phyloP scores from a whole-genome alignment of 2,888 invertebrate genomes.

The Ischnura elegans region DNA sequence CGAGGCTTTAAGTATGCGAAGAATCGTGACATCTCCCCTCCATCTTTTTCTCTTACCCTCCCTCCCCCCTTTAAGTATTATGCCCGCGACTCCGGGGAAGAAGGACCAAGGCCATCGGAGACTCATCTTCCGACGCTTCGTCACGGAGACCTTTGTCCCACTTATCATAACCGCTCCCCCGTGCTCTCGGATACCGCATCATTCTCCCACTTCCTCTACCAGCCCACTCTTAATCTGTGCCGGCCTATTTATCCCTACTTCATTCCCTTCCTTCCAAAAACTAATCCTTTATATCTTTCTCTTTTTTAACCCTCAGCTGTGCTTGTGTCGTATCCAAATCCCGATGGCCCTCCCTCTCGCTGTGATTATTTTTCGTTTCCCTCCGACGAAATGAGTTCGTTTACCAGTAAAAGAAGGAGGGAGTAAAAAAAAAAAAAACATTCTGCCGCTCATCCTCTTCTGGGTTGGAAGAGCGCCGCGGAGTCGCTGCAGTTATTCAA shows the following conservation, averaged over 20 bases:
- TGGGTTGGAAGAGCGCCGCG: not conserved
- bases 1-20: too few relatives aligned
- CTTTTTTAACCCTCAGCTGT: not conserved
- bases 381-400: conserved; percentile 12
- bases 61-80: not conserved
- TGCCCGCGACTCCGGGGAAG: not conserved
- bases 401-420: too few relatives aligned
- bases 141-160: not conserved
- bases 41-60: not conserved
- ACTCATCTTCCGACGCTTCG: not conserved
- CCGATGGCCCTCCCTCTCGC: not conserved
- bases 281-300: too few relatives aligned
- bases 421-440: not conserved
- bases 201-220: not conserved
- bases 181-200: not conserved
- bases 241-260: not conserved
- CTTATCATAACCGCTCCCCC: not conserved
- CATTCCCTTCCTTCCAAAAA: not conserved
- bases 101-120: not conserved
- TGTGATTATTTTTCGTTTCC: conserved; percentile 20
- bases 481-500: conserved; percentile 22
- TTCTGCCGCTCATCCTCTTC: not conserved
- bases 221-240: not conserved
- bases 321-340: not conserved
- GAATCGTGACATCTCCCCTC: too few relatives aligned